phyloP scores from a whole-genome alignment of 1,140 invertebrate genomes.

The Drosophila sp. region DNA sequence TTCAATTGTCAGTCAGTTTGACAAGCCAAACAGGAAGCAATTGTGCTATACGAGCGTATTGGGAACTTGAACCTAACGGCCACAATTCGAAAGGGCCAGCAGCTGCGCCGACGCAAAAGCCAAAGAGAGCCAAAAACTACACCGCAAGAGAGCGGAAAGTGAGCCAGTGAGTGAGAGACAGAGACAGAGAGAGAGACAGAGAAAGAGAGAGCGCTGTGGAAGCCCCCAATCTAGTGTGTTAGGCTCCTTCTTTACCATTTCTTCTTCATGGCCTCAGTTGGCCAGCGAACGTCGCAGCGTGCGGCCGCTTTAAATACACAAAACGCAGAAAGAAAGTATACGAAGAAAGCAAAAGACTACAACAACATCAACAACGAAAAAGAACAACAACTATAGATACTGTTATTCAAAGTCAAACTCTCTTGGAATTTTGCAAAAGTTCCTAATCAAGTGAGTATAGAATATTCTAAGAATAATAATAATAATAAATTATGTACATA shows the following conservation, averaged over 20 bases:
- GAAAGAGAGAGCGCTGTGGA: not conserved
- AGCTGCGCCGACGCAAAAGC: constrained; percentile 7
- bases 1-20: constrained; percentile 19
- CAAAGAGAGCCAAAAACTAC: not conserved
- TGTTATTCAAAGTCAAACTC: constrained; percentile 5
- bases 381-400: not conserved
- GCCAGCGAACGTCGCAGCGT: constrained; percentile 62
- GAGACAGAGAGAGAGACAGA: constrained; percentile 16
- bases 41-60: constrained; percentile 37
- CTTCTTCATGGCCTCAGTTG: constrained; percentile 57
- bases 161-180: constrained; percentile 10
- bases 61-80: constrained; percentile 49
- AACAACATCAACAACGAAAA: constrained; percentile 28
- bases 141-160: not conserved
- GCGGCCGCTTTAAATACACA: constrained; percentile 58
- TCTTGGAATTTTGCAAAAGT: constrained; percentile 24
- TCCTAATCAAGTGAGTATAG: constrained; percentile 28
- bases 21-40: constrained; percentile 56
- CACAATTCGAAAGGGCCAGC: constrained; percentile 40
- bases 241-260: constrained; percentile 28
- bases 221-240: not conserved
- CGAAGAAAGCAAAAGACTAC: constrained; percentile 29
- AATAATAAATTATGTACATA: not conserved
- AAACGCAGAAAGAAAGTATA: constrained; percentile 54
- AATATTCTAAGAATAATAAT: too few species aligned